Evolutionary conservation across 2,888 invertebrate species (phyloP), one percentile per base, ranked within the genome.

Genomic region (Chironomus riparius): DNA sequence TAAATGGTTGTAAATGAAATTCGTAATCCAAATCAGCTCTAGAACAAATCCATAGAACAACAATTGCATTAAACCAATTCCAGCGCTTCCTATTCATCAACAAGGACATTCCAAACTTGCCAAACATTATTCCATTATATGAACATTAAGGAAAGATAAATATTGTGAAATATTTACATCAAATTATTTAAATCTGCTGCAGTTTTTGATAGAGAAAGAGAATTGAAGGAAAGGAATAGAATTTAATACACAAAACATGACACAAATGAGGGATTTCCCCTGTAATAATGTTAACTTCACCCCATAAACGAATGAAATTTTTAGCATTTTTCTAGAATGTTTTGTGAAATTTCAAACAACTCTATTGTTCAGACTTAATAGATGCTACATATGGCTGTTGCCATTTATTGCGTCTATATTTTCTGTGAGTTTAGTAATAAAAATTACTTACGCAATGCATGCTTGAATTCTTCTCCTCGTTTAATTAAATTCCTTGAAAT

Each of bases 161-260:
- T 65, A 21, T 65, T 65, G 18, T 65, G 65, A 65, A 65, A 65
- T 65, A 65, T 65, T 65, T 65, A 65, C 65, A 65, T 65, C 65
- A 24, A 65, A 65, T 65, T 65, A 24, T 65, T 65, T 24, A 65
- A 65, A 65, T 65, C 65, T 65, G 56, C 21, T 21, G 21, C 65
- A 65, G 21, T 38, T 7, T 38, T 7, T 10, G 38, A 38, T 7
- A 38, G 38, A 10, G 38, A 38, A 10, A 38, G 38, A 10, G 38
- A 38, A 38, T 38, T 4, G 28, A 38, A 38, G 38, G 38, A 38
- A 38, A 38, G 38, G 10, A 56, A 56, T 5, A 50, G 15, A 56
- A 18, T 56, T 56, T 56, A 56, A 56, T 56, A 56, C 56, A 56
- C 15, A 56, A 18, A 56, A 56, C 56, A 56, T 56, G 56, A 56